Percentiles rank a stretch among this genome's conserved stretches.
These are phyloP conservation scores for Taenioides sp. DNA, from an alignment of 2,797 vertebrate genomes.

Conservation along the genomic window DNA sequence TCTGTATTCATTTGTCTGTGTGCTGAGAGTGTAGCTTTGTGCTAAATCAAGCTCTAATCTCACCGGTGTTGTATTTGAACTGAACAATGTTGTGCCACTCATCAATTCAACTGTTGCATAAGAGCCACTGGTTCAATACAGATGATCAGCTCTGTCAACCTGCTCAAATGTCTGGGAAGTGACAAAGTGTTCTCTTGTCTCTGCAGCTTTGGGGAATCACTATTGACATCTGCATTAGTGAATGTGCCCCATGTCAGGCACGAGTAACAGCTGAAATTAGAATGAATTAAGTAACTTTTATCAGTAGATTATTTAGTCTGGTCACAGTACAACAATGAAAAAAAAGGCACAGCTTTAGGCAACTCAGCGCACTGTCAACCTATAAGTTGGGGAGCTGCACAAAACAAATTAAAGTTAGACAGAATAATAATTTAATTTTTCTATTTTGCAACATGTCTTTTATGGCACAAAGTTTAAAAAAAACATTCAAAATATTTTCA, in stretches of 20 bases:
- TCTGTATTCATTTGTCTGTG: neutral
- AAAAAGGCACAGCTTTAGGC: too few species aligned
- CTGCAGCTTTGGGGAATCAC: constrained; percentile 23
- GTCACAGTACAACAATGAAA: too few species aligned
- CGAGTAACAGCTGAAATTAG: too few species aligned
- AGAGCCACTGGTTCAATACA: constrained; percentile 36
- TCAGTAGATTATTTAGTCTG: too few species aligned
- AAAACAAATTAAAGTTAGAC: too few species aligned
- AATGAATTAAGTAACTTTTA: too few species aligned
- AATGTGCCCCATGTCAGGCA: constrained; percentile 21
- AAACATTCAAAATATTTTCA: neutral
- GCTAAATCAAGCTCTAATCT: neutral
- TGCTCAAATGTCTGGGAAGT: constrained; percentile 22
- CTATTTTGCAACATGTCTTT: neutral
- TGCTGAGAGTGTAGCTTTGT: constrained; percentile 17
- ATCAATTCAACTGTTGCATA: constrained; percentile 36
- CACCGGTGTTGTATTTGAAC: constrained; percentile 14
- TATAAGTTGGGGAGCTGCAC: too few species aligned
- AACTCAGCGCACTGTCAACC: too few species aligned
- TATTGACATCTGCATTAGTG: constrained; percentile 42
- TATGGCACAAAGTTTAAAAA: neutral
- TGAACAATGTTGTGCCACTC: constrained; percentile 17
- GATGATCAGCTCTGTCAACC: constrained; percentile 28
- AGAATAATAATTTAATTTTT: neutral
- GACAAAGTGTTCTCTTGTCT: constrained; percentile 20